Evolutionary conservation across 2,113 vertebrate species (phyloP).

Genomic region (Asarcornis scutulata): DNA sequence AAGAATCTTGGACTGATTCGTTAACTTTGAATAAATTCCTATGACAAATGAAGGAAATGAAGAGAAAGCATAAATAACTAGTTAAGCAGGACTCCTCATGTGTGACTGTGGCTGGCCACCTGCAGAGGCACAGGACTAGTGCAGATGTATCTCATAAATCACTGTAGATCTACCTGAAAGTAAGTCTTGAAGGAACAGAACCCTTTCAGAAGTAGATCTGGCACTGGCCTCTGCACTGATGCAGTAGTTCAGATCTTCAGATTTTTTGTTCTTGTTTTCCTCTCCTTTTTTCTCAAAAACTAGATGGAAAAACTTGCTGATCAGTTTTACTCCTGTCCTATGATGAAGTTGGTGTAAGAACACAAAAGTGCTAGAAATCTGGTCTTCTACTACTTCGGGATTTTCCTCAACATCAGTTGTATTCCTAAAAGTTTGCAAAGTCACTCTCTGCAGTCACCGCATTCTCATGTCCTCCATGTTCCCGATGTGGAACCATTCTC

Average conservation of each 20-base stretch:
- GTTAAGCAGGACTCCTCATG: not conserved
- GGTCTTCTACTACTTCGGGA: not conserved
- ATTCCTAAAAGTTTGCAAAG: not conserved
- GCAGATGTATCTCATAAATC: not conserved
- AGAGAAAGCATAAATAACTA: not conserved
- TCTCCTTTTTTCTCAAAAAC: not conserved
- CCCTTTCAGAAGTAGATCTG: not conserved
- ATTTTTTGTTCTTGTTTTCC: not conserved
- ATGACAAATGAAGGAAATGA: slow-evolving; percentile 9
- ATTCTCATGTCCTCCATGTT: not conserved
- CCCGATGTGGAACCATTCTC: not conserved
- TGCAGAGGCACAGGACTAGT: not conserved
- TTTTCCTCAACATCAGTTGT: not conserved
- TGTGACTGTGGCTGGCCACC: not conserved
- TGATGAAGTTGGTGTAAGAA: not conserved
- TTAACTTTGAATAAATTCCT: slow-evolving; percentile 47
- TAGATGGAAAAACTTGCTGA: not conserved
- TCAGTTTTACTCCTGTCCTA: not conserved
- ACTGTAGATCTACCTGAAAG: not conserved
- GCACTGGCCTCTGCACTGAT: not conserved
- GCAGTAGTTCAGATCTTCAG: not conserved
- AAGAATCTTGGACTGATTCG: slow-evolving; percentile 10
- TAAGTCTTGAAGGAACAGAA: not conserved
- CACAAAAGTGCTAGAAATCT: not conserved
- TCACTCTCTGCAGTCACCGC: not conserved